Conservation (phyloP, 2,797 vertebrate genomes). For the Rhinatrema bivittatum region DNA sequence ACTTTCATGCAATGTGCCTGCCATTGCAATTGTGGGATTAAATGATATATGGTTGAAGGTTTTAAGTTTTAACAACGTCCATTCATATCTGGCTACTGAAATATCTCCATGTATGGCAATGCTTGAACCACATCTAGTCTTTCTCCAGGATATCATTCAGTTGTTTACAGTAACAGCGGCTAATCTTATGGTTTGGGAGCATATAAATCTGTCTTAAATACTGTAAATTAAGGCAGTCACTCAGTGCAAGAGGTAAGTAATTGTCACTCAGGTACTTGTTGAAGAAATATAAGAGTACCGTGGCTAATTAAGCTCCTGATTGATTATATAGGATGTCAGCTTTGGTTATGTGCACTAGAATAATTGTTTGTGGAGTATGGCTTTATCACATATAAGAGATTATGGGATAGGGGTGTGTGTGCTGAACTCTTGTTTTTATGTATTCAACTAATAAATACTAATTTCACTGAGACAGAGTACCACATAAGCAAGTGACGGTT, state of each 20-base stretch:
- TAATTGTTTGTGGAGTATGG: not conserved
- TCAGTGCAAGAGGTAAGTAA: slow-evolving; percentile 10
- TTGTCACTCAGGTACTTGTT: not conserved
- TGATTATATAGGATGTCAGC: slow-evolving; percentile 15
- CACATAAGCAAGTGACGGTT: not conserved
- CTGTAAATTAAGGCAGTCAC: slow-evolving; percentile 1
- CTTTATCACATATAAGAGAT: slow-evolving; percentile 5
- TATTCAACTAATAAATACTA: slow-evolving; percentile 11
- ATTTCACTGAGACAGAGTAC: slow-evolving; percentile 3
- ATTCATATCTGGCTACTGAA: too few relatives aligned
- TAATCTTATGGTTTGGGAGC: too few relatives aligned
- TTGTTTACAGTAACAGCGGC: too few relatives aligned
- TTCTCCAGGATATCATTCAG: too few relatives aligned
- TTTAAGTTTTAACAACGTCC: too few relatives aligned
- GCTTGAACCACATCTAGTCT: too few relatives aligned
- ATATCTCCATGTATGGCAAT: too few relatives aligned
- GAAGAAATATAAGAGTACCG: not conserved
- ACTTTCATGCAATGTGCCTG: too few relatives aligned
- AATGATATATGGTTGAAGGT: too few relatives aligned
- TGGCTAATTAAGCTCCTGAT: not conserved
- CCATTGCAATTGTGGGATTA: too few relatives aligned
- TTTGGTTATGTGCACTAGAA: not conserved
- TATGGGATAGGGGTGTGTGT: not conserved
- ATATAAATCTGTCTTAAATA: not conserved
- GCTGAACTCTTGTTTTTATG: too few relatives aligned